Percentiles rank a stretch among this genome's conserved stretches.
phyloP scores from a whole-genome alignment of 2,888 invertebrate genomes.

The Himalopsyche kuldschensis region DNA sequence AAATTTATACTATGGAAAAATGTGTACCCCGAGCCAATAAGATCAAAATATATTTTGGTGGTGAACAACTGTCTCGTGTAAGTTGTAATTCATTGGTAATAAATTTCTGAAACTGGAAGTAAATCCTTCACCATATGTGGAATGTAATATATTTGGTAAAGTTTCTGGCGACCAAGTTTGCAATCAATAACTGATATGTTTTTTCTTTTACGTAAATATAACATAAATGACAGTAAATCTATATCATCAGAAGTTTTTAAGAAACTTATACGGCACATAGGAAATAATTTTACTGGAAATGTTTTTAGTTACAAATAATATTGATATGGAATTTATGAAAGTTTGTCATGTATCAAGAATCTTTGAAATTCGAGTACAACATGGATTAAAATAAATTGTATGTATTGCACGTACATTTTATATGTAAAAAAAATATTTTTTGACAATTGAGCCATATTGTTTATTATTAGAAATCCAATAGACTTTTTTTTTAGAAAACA shows the following conservation, averaged over 20 bases:
- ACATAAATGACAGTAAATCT: slow-evolving; percentile 2
- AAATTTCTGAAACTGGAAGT: slow-evolving; percentile 15
- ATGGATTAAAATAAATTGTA: no score
- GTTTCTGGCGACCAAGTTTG: slow-evolving; percentile 14
- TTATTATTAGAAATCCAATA: no score
- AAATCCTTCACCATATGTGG: slow-evolving; percentile 20
- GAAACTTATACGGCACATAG: neutral
- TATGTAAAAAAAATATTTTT: no score
- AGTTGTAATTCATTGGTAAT: slow-evolving; percentile 9
- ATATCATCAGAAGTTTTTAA: neutral
- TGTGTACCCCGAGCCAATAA: neutral
- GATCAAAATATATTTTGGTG: neutral
- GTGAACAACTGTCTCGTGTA: neutral
- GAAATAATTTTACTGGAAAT: neutral
- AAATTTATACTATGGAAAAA: neutral
- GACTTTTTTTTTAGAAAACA: no score
- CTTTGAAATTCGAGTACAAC: neutral
- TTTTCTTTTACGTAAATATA: neutral
- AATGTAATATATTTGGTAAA: slow-evolving; percentile 29
- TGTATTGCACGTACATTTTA: no score
- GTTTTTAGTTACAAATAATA: neutral
- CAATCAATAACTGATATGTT: slow-evolving; percentile 26
- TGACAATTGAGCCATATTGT: no score
- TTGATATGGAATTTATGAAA: neutral
- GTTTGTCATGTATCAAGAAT: neutral